phyloP scores from a whole-genome alignment of 92 coral and sea anemone genomes.

The Siderastrea radians region DNA sequence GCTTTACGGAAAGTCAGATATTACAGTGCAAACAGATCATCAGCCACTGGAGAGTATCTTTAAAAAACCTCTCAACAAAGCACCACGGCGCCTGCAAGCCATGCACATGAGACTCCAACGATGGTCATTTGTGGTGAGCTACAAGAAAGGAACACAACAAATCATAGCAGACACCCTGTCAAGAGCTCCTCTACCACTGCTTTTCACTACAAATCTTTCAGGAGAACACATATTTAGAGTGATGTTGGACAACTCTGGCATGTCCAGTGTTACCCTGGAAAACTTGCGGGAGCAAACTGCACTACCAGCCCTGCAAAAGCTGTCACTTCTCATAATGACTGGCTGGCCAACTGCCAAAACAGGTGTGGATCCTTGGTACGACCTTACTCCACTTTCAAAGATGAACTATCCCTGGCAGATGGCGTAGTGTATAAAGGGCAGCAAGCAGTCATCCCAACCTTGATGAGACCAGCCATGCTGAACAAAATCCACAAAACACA shows the following conservation, averaged over 20 bases:
- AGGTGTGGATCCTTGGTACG: slow-evolving; percentile 23
- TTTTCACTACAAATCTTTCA: no score
- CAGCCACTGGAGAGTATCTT: no score
- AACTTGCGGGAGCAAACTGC: no score
- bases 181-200: slow-evolving; percentile 8
- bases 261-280: neutral
- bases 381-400: slow-evolving; percentile 27
- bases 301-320: neutral
- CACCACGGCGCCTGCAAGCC: no score
- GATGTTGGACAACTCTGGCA: slow-evolving; percentile 41
- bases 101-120: no score
- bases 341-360: slow-evolving; percentile 53
- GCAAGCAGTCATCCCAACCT: slow-evolving; percentile 29
- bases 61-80: no score
- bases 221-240: slow-evolving; percentile 34
- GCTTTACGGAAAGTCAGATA: no score
- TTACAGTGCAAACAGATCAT: no score
- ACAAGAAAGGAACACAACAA: slow-evolving; percentile 29
- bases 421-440: slow-evolving; percentile 13
- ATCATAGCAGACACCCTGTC: slow-evolving; percentile 28
- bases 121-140: slow-evolving; percentile 2
- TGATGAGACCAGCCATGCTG: slow-evolving; percentile 36
- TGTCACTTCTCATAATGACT: neutral
- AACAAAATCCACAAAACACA: slow-evolving; percentile 52
- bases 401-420: slow-evolving; percentile 53